Conservation (phyloP, 37 sponge, comb jelly and placozoan genomes). For the Aplysina aerophoba region DNA sequence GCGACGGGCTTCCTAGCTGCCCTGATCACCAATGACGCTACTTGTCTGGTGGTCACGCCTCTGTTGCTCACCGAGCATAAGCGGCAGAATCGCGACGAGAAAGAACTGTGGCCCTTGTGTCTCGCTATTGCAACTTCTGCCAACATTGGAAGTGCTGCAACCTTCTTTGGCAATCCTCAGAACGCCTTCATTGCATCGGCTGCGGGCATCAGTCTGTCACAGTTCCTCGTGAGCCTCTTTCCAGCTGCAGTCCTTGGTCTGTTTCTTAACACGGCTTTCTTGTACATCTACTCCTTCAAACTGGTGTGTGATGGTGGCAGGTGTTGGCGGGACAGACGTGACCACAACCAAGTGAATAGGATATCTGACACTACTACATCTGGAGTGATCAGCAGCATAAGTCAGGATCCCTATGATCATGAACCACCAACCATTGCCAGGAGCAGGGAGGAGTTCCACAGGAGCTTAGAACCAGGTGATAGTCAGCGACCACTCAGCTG, state of each 20-base stretch:
- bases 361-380: too few relatives aligned
- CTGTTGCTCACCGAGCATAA: constrained; percentile 63
- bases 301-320: background rate
- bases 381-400: too few relatives aligned
- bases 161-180: constrained; percentile 89
- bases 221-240: constrained; percentile 69
- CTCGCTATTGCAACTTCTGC: constrained; percentile 86
- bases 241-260: constrained; percentile 77
- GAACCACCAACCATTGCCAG: too few relatives aligned
- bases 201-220: constrained; percentile 54
- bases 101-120: constrained; percentile 70
- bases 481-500: too few relatives aligned
- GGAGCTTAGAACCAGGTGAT: too few relatives aligned
- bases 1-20: constrained; percentile 76
- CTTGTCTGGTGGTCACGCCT: constrained; percentile 79
- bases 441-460: too few relatives aligned
- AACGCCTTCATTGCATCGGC: constrained; percentile 86
- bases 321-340: background rate
- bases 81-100: constrained; percentile 55
- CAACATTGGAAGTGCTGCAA: constrained; percentile 91
- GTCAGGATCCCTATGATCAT: too few relatives aligned
- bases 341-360: background rate
- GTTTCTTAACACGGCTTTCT: constrained; percentile 47
- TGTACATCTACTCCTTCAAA: constrained; percentile 51
- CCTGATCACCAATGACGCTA: constrained; percentile 86